Evolutionary conservation across 2,888 invertebrate species (phyloP).

Genomic region (Rhagium mordax): DNA sequence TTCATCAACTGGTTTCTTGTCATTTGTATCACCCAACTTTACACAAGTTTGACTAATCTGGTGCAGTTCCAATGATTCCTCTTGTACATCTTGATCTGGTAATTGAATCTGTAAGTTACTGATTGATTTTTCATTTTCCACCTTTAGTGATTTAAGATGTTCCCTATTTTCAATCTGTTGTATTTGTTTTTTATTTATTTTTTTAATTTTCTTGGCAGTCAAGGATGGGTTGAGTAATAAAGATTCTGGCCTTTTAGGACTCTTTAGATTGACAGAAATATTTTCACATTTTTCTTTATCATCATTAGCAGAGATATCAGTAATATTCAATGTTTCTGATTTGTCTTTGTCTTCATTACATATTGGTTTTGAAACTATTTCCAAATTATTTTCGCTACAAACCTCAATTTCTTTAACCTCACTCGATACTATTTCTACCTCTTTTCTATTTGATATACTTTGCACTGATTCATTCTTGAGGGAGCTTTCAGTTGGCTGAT

Average conservation of each 20-base stretch:
- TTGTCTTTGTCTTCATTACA: neutral
- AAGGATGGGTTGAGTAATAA: neutral
- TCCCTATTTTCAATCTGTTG: neutral
- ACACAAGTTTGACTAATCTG: neutral
- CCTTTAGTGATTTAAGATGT: neutral
- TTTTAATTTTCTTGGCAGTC: neutral
- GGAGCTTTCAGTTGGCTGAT: neutral
- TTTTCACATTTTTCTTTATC: neutral
- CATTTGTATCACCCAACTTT: neutral
- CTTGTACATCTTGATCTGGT: neutral
- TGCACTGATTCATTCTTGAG: neutral
- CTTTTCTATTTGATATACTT: neutral
- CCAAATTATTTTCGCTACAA: neutral
- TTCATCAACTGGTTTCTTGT: neutral
- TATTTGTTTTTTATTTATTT: neutral
- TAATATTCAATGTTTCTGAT: neutral
- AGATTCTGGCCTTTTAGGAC: neutral
- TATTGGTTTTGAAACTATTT: neutral
- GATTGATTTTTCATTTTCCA: too few species aligned
- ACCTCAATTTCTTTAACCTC: neutral
- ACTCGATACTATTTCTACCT: neutral
- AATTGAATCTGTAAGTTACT: neutral
- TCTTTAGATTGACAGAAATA: neutral
- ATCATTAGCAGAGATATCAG: neutral
- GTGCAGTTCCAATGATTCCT: neutral